A percentile compares a stretch with the other conserved stretches of the same genome.
phyloP scores from a whole-genome alignment of 2,113 vertebrate species.

The Saguinus midas region DNA sequence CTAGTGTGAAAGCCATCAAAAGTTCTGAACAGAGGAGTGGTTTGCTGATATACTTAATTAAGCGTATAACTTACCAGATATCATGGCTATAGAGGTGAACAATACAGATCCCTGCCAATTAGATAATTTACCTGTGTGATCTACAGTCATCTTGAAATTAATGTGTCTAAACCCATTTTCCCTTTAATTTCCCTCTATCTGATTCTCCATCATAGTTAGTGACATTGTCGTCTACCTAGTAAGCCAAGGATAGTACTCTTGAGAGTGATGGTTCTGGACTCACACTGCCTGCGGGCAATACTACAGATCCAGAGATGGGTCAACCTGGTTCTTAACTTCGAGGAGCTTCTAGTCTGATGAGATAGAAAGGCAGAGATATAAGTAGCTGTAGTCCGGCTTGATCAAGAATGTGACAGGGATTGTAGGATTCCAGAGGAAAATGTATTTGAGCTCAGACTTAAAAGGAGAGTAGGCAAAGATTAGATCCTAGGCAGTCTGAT shows the following conservation, averaged over 20 bases:
- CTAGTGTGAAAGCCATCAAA: neutral
- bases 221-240: neutral
- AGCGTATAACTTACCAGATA: neutral
- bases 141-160: neutral
- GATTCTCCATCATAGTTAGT: neutral
- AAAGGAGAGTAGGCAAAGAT: neutral
- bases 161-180: neutral
- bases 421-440: neutral
- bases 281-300: neutral
- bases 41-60: slow-evolving; percentile 13
- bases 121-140: neutral
- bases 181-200: neutral
- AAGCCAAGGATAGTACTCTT: neutral
- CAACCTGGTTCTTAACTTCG: neutral
- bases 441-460: neutral
- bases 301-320: neutral
- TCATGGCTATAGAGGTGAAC: neutral
- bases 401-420: neutral
- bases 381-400: neutral
- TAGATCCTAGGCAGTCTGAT: neutral
- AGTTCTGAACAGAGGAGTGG: neutral
- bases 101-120: neutral
- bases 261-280: neutral
- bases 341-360: neutral
- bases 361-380: neutral